phyloP scores from a whole-genome alignment of 2,888 invertebrate species.

The Himalopsyche japonica region DNA sequence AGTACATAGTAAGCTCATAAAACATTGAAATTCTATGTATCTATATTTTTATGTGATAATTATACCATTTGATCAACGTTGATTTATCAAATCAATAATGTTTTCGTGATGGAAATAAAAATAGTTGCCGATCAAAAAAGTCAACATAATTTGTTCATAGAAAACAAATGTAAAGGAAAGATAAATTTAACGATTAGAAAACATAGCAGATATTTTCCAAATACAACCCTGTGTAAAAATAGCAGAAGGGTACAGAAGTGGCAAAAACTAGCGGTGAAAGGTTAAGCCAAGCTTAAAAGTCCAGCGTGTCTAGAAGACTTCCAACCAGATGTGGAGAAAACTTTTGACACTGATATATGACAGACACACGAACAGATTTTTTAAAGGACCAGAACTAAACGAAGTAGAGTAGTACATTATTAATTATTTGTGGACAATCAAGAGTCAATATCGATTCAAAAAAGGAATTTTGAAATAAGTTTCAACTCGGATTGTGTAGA shows the following conservation, averaged over 20 bases:
- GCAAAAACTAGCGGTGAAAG: background rate
- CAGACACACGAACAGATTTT: background rate
- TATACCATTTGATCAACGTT: too few relatives aligned
- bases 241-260: background rate
- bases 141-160: too few relatives aligned
- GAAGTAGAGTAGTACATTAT: too few relatives aligned
- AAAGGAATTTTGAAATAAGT: too few relatives aligned
- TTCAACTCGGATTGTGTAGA: too few relatives aligned
- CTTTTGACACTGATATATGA: constrained; percentile 2
- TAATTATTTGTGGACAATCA: too few relatives aligned
- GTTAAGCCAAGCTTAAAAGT: constrained; percentile 28
- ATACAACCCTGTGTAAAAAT: background rate
- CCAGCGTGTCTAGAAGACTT: constrained; percentile 17
- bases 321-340: constrained; percentile 10
- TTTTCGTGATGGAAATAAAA: background rate
- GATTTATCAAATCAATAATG: background rate
- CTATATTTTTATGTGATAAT: background rate
- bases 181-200: too few relatives aligned
- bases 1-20: background rate
- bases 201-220: background rate
- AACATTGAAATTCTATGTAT: background rate
- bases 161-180: too few relatives aligned
- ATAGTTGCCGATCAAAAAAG: too few relatives aligned
- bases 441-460: too few relatives aligned
- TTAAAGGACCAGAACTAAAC: background rate